A percentile compares a stretch with the other conserved stretches of the same genome.
Conservation (phyloP, 1,140 invertebrate species). For the Formica exsecta region DNA sequence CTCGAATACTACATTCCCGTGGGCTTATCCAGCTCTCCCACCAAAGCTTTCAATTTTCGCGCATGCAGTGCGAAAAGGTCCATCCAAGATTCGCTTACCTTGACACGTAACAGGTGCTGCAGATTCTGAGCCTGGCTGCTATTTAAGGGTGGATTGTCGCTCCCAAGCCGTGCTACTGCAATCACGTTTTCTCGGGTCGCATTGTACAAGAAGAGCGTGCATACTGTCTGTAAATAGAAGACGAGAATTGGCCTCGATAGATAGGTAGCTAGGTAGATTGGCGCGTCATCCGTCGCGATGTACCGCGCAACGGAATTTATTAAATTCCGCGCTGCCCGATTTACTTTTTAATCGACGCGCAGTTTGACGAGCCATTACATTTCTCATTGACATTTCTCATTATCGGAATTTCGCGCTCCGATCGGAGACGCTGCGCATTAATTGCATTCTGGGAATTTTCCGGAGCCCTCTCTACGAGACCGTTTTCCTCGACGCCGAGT, state of each 20-base stretch:
- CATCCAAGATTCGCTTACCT: conserved; percentile 81
- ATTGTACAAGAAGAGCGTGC: conserved; percentile 93
- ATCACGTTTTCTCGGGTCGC: conserved; percentile 95
- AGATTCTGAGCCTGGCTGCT: conserved; percentile 84
- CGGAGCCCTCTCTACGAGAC: not conserved
- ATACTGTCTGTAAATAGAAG: conserved; percentile 90
- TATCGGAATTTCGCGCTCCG: conserved; percentile 52
- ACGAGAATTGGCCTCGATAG: conserved; percentile 1
- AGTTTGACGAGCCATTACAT: conserved; percentile 56
- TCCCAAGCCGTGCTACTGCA: conserved; percentile 92
- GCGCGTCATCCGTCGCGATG: conserved; percentile 52
- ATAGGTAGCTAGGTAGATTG: not conserved
- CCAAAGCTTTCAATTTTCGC: conserved; percentile 42
- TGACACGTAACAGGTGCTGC: conserved; percentile 85
- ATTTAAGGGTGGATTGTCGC: conserved; percentile 87
- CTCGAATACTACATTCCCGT: not conserved
- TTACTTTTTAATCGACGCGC: conserved; percentile 65
- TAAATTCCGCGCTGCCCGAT: conserved; percentile 66
- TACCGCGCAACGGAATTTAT: conserved; percentile 45
- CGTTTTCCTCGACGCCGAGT: not conserved
- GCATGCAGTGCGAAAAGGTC: conserved; percentile 22
- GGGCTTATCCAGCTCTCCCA: conserved; percentile 12
- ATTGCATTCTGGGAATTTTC: conserved; percentile 62
- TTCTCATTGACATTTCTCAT: conserved; percentile 64
- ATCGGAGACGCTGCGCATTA: conserved; percentile 58